Percentiles rank a stretch among this genome's conserved stretches.
These are phyloP conservation scores for Apus apus DNA, from an alignment of 2,113 vertebrate genomes.

Conservation along the genomic window DNA sequence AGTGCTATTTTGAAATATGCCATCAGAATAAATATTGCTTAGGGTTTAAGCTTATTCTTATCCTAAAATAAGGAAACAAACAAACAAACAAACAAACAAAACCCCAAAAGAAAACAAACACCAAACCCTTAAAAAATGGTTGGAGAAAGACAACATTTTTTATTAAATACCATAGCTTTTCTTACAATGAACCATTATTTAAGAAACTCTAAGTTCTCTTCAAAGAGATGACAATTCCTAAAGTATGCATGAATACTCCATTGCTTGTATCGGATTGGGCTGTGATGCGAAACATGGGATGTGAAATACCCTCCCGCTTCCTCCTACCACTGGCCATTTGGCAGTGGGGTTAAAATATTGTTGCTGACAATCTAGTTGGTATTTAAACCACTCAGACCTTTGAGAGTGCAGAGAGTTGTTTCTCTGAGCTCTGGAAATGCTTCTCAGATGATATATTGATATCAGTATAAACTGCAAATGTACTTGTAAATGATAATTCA, in stretches of 20 bases:
- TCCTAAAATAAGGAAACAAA: too few species aligned
- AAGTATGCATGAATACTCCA: neutral
- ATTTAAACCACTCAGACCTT: neutral
- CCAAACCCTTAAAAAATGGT: neutral
- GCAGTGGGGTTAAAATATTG: neutral
- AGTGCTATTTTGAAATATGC: neutral
- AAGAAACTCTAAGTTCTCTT: neutral
- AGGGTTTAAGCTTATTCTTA: neutral
- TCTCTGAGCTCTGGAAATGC: neutral
- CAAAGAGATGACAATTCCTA: neutral
- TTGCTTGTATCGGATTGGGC: neutral
- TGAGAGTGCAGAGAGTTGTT: neutral
- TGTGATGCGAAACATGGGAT: neutral
- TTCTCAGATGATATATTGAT: neutral
- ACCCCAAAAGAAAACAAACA: too few species aligned
- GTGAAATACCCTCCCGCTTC: neutral
- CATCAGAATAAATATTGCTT: neutral
- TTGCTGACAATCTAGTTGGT: neutral
- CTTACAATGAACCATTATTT: neutral
- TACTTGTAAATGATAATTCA: neutral
- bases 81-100: too few species aligned
- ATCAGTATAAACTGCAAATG: neutral
- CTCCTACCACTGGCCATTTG: neutral
- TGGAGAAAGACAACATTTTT: neutral
- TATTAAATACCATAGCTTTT: neutral